These are phyloP conservation scores for Cartodere bifasciata DNA, from an alignment of 2,888 invertebrate genomes.

Conservation along the genomic window DNA sequence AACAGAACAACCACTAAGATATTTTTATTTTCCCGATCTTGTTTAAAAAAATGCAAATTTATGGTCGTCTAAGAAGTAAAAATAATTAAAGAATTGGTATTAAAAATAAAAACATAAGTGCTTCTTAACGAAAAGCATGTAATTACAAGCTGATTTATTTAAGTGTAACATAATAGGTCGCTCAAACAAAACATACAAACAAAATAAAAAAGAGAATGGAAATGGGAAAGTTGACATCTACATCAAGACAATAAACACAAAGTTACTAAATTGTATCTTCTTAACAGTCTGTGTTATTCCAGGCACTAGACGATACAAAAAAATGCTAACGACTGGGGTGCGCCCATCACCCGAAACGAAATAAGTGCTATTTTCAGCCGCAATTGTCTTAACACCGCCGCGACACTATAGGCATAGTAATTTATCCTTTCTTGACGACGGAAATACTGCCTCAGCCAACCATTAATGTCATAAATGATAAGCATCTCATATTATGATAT, in stretches of 20 bases:
- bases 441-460: constrained; percentile 23
- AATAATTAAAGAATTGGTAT: no score
- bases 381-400: constrained; percentile 19
- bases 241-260: constrained; percentile 25
- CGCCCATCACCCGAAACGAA: no score
- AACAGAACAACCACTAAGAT: no score
- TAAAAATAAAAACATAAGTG: no score
- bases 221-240: no score
- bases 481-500: no score
- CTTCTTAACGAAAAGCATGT: background rate
- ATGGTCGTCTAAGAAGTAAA: no score
- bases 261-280: constrained; percentile 18
- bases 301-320: constrained; percentile 25
- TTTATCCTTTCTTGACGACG: constrained; percentile 23
- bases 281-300: constrained; percentile 25
- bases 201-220: no score
- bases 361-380: constrained; percentile 16
- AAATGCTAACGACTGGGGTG: constrained; percentile 22
- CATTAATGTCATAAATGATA: constrained; percentile 24
- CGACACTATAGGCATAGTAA: constrained; percentile 18
- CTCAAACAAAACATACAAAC: constrained; percentile 17
- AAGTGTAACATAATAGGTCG: constrained; percentile 1
- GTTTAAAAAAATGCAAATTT: no score
- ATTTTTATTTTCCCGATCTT: no score
- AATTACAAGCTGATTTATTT: background rate